These are phyloP conservation scores for Drosophila arizonae DNA, from an alignment of 1,140 invertebrate species.

Conservation along the genomic window DNA sequence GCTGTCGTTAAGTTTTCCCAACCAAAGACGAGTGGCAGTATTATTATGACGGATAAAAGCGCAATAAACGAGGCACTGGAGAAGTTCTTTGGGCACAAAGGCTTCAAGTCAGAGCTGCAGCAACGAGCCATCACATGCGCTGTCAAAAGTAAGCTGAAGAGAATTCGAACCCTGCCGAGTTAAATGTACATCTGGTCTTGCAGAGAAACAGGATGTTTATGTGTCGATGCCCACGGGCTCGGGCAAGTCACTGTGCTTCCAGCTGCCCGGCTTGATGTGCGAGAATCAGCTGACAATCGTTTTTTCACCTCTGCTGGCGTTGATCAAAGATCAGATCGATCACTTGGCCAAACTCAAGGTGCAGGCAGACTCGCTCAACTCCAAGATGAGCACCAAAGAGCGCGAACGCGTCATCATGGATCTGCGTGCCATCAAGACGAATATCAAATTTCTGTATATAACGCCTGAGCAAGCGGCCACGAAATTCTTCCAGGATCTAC, in stretches of 20 bases:
- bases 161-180: background rate
- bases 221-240: slow-evolving; percentile 97
- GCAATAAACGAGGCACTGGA: slow-evolving; percentile 51
- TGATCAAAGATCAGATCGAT: slow-evolving; percentile 93
- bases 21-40: background rate
- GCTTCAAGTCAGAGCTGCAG: slow-evolving; percentile 78
- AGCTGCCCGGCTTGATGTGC: slow-evolving; percentile 91
- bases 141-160: slow-evolving; percentile 61
- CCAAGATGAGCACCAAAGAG: slow-evolving; percentile 90
- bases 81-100: slow-evolving; percentile 65
- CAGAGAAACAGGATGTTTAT: slow-evolving; percentile 89
- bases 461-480: slow-evolving; percentile 96
- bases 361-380: slow-evolving; percentile 93
- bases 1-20: slow-evolving; percentile 9
- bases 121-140: slow-evolving; percentile 67
- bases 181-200: slow-evolving; percentile 56
- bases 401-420: slow-evolving; percentile 89
- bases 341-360: slow-evolving; percentile 88
- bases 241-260: slow-evolving; percentile 98
- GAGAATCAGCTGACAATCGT: slow-evolving; percentile 91
- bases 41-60: slow-evolving; percentile 44
- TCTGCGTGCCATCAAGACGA: slow-evolving; percentile 87
- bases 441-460: slow-evolving; percentile 93
- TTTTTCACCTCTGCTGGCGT: slow-evolving; percentile 94
- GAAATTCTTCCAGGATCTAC: slow-evolving; percentile 87